Conservation (phyloP, 1,140 invertebrate genomes). For the Eumeta japonica region DNA sequence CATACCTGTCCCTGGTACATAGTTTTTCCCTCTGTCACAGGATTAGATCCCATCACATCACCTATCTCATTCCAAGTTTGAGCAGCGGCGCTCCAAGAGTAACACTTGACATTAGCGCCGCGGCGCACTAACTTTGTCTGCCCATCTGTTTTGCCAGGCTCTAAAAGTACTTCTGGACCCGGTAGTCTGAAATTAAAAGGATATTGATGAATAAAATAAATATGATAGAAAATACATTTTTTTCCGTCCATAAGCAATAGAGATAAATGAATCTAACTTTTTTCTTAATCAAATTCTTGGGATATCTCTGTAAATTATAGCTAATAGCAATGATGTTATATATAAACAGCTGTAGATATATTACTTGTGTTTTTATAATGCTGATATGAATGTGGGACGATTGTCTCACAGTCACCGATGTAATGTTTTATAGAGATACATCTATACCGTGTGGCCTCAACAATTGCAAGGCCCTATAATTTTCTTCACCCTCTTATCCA, state of each 20-base stretch:
- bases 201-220: neutral
- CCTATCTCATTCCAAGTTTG: slow-evolving; percentile 83
- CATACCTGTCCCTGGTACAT: slow-evolving; percentile 75
- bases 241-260: slow-evolving; percentile 4
- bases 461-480: too few relatives aligned
- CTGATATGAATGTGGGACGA: too few relatives aligned
- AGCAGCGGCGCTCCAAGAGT: slow-evolving; percentile 73
- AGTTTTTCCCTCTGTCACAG: slow-evolving; percentile 70
- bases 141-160: slow-evolving; percentile 80
- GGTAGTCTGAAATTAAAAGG: slow-evolving; percentile 66
- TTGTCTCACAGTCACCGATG: too few relatives aligned
- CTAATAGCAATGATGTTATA: neutral
- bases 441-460: too few relatives aligned
- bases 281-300: slow-evolving; percentile 1
- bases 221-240: neutral
- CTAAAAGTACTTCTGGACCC: slow-evolving; percentile 70
- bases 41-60: slow-evolving; percentile 81
- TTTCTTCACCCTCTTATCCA: too few relatives aligned
- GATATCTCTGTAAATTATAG: slow-evolving; percentile 3
- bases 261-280: slow-evolving; percentile 4
- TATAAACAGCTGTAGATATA: neutral
- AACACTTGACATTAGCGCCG: slow-evolving; percentile 71
- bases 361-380: neutral
- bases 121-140: slow-evolving; percentile 80
- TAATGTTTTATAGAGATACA: too few relatives aligned